phyloP scores from a whole-genome alignment of 2,797 vertebrate genomes.

The Enteromius argenteus region DNA sequence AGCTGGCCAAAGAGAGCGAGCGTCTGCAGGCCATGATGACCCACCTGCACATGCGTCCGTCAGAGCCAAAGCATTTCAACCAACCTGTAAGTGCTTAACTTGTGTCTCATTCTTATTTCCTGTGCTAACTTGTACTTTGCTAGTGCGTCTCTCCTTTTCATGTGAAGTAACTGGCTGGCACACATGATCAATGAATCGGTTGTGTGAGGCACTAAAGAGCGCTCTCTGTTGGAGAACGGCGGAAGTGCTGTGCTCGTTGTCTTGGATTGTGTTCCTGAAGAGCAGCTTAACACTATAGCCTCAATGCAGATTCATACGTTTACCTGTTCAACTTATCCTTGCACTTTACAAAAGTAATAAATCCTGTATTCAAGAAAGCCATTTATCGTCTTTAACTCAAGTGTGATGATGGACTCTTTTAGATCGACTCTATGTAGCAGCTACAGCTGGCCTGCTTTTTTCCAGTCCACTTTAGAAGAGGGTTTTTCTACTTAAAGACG shows the following conservation, averaged over 20 bases:
- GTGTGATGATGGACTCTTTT: slow-evolving; percentile 32
- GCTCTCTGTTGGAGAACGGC: slow-evolving; percentile 53
- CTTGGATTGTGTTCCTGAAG: slow-evolving; percentile 33
- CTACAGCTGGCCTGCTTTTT: slow-evolving; percentile 32
- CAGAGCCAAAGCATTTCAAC: slow-evolving; percentile 98
- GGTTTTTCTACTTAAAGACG: slow-evolving; percentile 23
- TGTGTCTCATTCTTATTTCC: not conserved
- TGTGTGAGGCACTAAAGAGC: slow-evolving; percentile 33
- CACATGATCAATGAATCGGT: not conserved
- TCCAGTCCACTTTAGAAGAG: slow-evolving; percentile 38
- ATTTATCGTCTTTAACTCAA: slow-evolving; percentile 49
- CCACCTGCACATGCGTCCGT: slow-evolving; percentile 98
- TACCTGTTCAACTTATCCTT: slow-evolving; percentile 45
- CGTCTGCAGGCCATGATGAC: slow-evolving; percentile 99
- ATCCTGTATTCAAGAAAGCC: slow-evolving; percentile 47
- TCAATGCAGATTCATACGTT: slow-evolving; percentile 45
- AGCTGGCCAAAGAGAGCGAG: slow-evolving; percentile 98
- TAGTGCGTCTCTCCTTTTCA: not conserved
- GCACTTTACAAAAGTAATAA: slow-evolving; percentile 50
- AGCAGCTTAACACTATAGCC: slow-evolving; percentile 14
- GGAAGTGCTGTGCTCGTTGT: not conserved
- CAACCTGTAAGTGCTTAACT: slow-evolving; percentile 86
- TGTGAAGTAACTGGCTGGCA: not conserved
- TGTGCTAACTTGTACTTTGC: not conserved
- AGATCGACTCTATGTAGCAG: slow-evolving; percentile 24